These are phyloP conservation scores for Drosophila lutescens DNA, from an alignment of 2,888 invertebrate genomes.

Conservation along the genomic window DNA sequence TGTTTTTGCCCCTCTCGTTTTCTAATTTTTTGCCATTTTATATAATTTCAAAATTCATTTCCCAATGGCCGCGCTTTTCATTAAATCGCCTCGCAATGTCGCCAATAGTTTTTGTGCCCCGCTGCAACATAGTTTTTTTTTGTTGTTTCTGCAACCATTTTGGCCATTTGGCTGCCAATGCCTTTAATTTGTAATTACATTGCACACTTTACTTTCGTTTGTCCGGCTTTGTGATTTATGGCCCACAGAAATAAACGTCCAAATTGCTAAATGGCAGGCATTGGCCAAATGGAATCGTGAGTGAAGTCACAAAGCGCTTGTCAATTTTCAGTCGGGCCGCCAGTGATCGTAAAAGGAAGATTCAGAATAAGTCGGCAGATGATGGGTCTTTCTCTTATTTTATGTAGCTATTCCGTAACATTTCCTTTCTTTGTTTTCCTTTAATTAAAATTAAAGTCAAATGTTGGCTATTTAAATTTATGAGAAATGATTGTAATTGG, in stretches of 20 bases:
- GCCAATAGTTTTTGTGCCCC: slow-evolving; percentile 48
- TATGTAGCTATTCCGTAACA: not conserved
- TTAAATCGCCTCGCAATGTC: slow-evolving; percentile 71
- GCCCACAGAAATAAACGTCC: slow-evolving; percentile 55
- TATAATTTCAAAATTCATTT: slow-evolving; percentile 72
- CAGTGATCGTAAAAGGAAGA: slow-evolving; percentile 27
- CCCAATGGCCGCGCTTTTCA: slow-evolving; percentile 65
- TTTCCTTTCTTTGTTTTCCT: not conserved
- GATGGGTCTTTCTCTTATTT: slow-evolving; percentile 27
- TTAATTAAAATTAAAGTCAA: not conserved
- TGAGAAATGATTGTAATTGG: not conserved
- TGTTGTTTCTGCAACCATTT: slow-evolving; percentile 4
- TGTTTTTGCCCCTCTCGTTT: slow-evolving; percentile 54
- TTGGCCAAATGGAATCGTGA: slow-evolving; percentile 68
- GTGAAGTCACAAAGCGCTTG: slow-evolving; percentile 38
- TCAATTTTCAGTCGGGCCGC: slow-evolving; percentile 28
- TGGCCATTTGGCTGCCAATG: slow-evolving; percentile 32
- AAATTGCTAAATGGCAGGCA: slow-evolving; percentile 63
- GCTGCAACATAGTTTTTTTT: slow-evolving; percentile 16
- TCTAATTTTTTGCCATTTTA: slow-evolving; percentile 54
- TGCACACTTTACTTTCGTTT: slow-evolving; percentile 73
- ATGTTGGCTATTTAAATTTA: not conserved
- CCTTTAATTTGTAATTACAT: slow-evolving; percentile 75
- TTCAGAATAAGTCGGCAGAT: slow-evolving; percentile 10
- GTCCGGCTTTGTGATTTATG: slow-evolving; percentile 72